Evolutionary conservation across 2,888 invertebrate genomes (phyloP).

Genomic region (Tipula helvola): DNA sequence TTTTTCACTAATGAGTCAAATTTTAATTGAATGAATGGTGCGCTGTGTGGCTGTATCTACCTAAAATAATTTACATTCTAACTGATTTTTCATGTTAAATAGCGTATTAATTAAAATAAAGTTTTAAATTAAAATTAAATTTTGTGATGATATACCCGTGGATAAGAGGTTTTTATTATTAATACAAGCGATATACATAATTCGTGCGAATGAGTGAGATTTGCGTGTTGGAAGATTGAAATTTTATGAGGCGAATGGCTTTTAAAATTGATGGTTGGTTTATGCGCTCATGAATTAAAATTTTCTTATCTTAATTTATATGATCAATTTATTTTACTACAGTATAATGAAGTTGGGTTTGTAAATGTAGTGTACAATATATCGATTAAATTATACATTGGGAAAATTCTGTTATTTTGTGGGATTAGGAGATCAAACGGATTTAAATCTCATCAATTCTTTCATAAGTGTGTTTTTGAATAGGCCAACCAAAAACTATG

Average conservation of each 20-base stretch:
- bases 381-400: no score
- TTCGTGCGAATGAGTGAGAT: not conserved
- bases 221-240: not conserved
- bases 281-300: not conserved
- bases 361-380: no score
- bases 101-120: not conserved
- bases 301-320: no score
- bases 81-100: not conserved
- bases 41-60: not conserved
- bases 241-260: not conserved
- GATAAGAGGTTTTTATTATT: not conserved
- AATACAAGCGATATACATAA: not conserved
- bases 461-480: no score
- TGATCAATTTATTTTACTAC: no score
- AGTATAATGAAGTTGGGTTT: no score
- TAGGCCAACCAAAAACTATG: no score
- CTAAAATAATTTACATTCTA: not conserved
- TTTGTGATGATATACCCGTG: not conserved
- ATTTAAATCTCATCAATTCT: no score
- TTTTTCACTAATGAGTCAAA: not conserved
- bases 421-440: no score
- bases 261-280: not conserved
- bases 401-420: no score
- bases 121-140: not conserved
- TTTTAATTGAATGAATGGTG: not conserved